Conservation (phyloP, 2,113 vertebrate genomes). For the Lepisosteus osseus region DNA sequence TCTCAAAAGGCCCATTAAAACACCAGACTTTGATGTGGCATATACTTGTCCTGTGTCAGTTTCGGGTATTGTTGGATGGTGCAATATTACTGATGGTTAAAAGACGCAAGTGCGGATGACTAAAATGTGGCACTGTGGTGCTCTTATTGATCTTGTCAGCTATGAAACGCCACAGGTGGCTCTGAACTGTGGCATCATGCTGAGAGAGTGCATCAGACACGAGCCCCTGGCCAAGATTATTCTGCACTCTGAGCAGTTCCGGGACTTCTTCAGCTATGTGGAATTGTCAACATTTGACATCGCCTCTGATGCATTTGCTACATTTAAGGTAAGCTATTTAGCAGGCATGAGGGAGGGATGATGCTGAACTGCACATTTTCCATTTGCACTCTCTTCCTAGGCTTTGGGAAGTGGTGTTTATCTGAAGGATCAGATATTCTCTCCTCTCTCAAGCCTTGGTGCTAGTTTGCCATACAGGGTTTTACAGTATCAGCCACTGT, state of each 20-base stretch:
- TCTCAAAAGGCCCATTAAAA: too few relatives aligned
- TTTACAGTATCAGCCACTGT: too few relatives aligned
- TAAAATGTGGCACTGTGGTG: background rate
- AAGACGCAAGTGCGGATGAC: background rate
- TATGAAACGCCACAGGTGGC: conserved; percentile 92
- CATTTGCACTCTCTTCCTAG: too few relatives aligned
- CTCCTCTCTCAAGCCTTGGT: too few relatives aligned
- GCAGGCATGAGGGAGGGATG: too few relatives aligned
- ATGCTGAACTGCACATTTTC: too few relatives aligned
- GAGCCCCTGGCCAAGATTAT: conserved; percentile 90
- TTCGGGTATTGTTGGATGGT: too few relatives aligned
- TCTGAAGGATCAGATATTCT: too few relatives aligned
- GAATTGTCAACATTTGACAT: conserved; percentile 98
- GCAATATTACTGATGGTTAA: background rate
- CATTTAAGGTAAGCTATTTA: conserved; percentile 82
- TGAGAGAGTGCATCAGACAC: conserved; percentile 93
- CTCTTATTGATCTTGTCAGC: conserved; percentile 45
- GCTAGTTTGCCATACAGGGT: too few relatives aligned
- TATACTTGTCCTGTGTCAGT: too few relatives aligned
- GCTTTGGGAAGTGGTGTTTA: too few relatives aligned
- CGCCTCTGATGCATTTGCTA: conserved; percentile 95
- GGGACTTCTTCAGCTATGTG: conserved; percentile 91
- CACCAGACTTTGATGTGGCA: too few relatives aligned
- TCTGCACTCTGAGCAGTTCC: conserved; percentile 84
- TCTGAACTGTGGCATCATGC: conserved; percentile 94